Percentiles rank a stretch among this genome's conserved stretches.
Conservation (phyloP, 2,113 vertebrate genomes). For the Myrmophylax atrothorax region DNA sequence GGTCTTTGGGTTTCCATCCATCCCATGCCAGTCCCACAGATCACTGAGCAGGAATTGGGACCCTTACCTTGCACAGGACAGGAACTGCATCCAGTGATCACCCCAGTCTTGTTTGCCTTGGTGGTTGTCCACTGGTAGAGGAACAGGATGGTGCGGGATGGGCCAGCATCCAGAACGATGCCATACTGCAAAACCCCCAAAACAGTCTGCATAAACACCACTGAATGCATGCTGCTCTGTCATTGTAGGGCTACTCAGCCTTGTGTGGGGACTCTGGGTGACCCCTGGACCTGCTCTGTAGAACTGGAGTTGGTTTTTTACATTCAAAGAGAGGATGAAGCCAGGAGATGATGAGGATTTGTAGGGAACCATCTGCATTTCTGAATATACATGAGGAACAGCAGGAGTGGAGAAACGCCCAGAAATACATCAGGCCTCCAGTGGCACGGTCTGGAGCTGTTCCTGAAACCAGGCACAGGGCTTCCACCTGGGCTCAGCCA, state of each 20-base stretch:
- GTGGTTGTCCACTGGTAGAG: constrained; percentile 50
- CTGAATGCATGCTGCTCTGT: not conserved
- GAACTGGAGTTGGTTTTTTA: not conserved
- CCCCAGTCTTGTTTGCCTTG: not conserved
- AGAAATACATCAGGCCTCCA: not conserved
- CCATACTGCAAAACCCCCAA: constrained; percentile 32
- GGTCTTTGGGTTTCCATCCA: not conserved
- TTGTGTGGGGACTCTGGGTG: fast-evolving
- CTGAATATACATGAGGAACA: constrained; percentile 16
- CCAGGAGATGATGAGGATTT: not conserved
- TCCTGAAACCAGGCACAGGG: not conserved
- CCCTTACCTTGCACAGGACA: constrained; percentile 45
- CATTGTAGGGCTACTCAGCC: not conserved
- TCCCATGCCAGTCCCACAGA: not conserved
- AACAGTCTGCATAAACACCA: not conserved
- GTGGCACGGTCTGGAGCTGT: not conserved
- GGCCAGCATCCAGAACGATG: constrained; percentile 44
- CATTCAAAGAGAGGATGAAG: not conserved
- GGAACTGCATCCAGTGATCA: constrained; percentile 46
- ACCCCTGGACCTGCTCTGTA: not conserved
- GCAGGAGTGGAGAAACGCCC: not conserved
- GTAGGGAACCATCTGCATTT: not conserved
- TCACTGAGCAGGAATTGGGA: fast-evolving
- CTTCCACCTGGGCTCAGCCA: not conserved
- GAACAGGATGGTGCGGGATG: constrained; percentile 14